Evolutionary conservation across 2,888 invertebrate species (phyloP).

Genomic region (Drosophila acutilabella): DNA sequence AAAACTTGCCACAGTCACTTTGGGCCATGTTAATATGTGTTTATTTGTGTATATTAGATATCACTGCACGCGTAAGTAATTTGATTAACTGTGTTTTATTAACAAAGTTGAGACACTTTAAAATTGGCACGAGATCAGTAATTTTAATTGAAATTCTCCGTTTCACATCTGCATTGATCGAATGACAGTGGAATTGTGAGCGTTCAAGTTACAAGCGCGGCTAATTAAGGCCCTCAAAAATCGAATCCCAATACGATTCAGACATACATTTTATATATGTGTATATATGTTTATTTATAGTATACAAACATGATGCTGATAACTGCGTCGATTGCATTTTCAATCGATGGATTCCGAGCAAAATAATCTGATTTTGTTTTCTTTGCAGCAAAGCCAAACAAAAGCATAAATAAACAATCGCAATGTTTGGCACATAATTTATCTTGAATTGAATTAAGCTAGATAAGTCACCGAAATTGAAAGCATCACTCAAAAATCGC

Average conservation of each 20-base stretch:
- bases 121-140: conserved; percentile 50
- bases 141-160: conserved; percentile 8
- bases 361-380: conserved; percentile 33
- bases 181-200: conserved; percentile 72
- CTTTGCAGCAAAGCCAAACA: conserved; percentile 6
- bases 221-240: conserved; percentile 71
- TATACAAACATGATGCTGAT: conserved; percentile 46
- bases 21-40: conserved; percentile 51
- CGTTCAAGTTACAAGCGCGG: conserved; percentile 65
- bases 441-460: conserved; percentile 9
- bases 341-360: conserved; percentile 34
- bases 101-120: conserved; percentile 62
- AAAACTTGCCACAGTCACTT: conserved; percentile 53
- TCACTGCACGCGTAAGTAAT: conserved; percentile 36
- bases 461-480: neutral
- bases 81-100: conserved; percentile 8
- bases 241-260: conserved; percentile 47
- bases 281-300: neutral
- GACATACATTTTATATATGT: conserved; percentile 24
- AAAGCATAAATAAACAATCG: conserved; percentile 15
- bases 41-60: conserved; percentile 15
- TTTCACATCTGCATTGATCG: conserved; percentile 74
- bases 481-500: neutral
- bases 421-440: conserved; percentile 23
- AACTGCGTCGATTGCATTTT: conserved; percentile 53